phyloP scores from a whole-genome alignment of 2,888 invertebrate species.

The Mythimna ferrago region DNA sequence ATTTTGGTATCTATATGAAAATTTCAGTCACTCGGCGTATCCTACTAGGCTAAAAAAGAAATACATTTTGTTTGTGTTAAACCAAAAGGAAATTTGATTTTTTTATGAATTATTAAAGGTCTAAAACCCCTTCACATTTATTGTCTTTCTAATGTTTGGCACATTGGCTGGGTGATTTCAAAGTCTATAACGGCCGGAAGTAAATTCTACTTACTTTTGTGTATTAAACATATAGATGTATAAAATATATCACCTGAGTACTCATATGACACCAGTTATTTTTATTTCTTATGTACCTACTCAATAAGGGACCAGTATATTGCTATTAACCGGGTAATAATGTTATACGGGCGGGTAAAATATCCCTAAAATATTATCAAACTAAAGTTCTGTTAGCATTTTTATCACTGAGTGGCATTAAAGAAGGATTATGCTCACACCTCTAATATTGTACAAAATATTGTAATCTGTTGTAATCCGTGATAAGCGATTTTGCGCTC shows the following conservation, averaged over 20 bases:
- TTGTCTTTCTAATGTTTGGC: too few species aligned
- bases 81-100: too few species aligned
- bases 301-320: too few species aligned
- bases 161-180: neutral
- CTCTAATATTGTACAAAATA: constrained; percentile 24
- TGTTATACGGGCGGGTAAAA: neutral
- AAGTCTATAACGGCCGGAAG: too few species aligned
- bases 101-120: too few species aligned
- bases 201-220: too few species aligned
- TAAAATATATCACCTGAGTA: too few species aligned
- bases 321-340: neutral
- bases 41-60: too few species aligned
- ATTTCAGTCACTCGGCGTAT: too few species aligned
- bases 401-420: constrained; percentile 23
- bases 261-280: neutral
- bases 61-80: too few species aligned
- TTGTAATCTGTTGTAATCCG: constrained; percentile 36
- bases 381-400: neutral
- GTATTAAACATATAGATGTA: too few species aligned
- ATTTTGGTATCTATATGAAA: neutral
- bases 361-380: neutral
- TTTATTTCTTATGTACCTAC: neutral
- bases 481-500: constrained; percentile 34
- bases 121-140: too few species aligned
- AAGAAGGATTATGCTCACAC: constrained; percentile 30